Evolutionary conservation across 2,113 vertebrate species (phyloP).

Genomic region (Pangasianodon hypophthalmus): DNA sequence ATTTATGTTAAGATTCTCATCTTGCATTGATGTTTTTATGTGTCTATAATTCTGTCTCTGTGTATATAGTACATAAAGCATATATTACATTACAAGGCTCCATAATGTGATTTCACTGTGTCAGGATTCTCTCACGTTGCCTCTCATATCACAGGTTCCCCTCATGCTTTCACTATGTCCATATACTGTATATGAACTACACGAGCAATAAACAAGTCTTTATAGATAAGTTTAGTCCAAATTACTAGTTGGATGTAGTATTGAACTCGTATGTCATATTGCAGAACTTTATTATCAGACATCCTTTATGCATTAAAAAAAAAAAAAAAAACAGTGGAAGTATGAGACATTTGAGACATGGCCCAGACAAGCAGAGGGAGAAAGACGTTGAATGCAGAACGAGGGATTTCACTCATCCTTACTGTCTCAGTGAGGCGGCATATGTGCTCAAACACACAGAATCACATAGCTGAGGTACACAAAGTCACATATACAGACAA

Average conservation of each 20-base stretch:
- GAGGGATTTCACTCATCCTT: slow-evolving; percentile 40
- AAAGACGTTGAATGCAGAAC: neutral
- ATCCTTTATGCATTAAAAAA: neutral
- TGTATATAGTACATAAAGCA: neutral
- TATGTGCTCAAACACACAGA: slow-evolving; percentile 38
- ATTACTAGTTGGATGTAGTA: neutral
- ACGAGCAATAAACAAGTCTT: neutral
- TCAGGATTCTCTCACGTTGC: neutral
- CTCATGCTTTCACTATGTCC: neutral
- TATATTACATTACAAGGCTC: slow-evolving; percentile 1
- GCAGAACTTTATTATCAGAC: neutral
- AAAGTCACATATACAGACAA: neutral
- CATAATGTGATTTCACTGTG: neutral
- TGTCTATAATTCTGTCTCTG: neutral
- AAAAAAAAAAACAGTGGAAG: neutral
- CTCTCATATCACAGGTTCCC: neutral
- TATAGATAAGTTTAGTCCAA: neutral
- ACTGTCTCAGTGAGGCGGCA: slow-evolving; percentile 19
- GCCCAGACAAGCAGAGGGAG: neutral
- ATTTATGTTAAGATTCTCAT: neutral
- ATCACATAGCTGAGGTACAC: neutral
- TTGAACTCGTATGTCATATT: neutral
- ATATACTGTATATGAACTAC: neutral
- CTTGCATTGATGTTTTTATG: neutral
- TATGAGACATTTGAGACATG: neutral